These are phyloP conservation scores for Herpailurus yagouaroundi DNA, from an alignment of 2,113 vertebrate species.

Conservation along the genomic window DNA sequence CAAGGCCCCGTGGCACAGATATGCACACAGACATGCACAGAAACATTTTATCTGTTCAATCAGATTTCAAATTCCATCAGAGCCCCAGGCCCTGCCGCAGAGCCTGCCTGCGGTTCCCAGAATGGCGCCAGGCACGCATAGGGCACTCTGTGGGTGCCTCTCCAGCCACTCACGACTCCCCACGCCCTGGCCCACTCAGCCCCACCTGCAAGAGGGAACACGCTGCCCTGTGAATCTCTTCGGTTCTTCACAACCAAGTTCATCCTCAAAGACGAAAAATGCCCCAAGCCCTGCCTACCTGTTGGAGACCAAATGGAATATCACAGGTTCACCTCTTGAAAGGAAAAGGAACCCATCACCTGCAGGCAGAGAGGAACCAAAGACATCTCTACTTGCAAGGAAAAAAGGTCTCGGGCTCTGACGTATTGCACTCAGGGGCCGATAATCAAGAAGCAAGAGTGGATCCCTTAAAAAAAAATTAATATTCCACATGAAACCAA, in stretches of 20 bases:
- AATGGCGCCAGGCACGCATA: neutral
- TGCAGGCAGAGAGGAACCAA: neutral
- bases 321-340: slow-evolving; percentile 6
- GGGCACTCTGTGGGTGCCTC: neutral
- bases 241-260: neutral
- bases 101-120: neutral
- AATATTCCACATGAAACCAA: neutral
- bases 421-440: neutral
- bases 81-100: neutral
- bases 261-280: neutral
- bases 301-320: neutral
- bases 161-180: neutral
- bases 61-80: neutral
- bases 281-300: neutral
- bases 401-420: neutral
- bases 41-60: neutral
- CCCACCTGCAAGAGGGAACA: neutral
- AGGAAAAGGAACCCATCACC: neutral
- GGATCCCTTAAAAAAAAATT: neutral
- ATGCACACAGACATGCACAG: neutral
- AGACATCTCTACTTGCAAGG: neutral
- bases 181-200: neutral
- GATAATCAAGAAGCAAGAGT: slow-evolving; percentile 18
- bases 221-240: neutral
- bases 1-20: neutral